Percentiles rank a stretch among this genome's conserved stretches.
These are phyloP conservation scores for Venustoraphidia nigricollis DNA, from an alignment of 2,888 invertebrate species.

Conservation along the genomic window DNA sequence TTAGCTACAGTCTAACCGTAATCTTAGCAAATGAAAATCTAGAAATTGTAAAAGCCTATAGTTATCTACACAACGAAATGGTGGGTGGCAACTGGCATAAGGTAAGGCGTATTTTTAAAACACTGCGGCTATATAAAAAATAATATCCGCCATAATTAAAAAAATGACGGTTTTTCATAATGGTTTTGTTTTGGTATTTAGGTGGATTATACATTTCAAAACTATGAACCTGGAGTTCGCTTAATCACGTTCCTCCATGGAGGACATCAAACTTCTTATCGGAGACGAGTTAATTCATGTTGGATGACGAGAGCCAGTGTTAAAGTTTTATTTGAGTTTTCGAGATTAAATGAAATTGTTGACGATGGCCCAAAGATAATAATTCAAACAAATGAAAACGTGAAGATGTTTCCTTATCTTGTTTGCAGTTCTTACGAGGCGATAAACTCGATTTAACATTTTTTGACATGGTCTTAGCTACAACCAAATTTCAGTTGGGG, in stretches of 20 bases:
- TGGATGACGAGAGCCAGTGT: constrained; percentile 46
- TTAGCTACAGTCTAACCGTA: constrained; percentile 23
- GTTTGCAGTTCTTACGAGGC: no score
- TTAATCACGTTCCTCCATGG: constrained; percentile 33
- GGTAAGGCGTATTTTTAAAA: constrained; percentile 13
- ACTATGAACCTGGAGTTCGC: constrained; percentile 34
- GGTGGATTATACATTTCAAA: constrained; percentile 31
- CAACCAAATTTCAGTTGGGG: no score
- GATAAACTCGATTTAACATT: no score
- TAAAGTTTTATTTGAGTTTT: constrained; percentile 21
- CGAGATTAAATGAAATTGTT: constrained; percentile 4
- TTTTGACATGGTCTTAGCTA: no score
- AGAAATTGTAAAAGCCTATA: constrained; percentile 13
- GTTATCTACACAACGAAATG: constrained; percentile 11
- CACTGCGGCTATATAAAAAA: no score
- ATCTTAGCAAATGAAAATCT: constrained; percentile 18
- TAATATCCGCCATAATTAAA: no score
- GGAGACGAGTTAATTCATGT: constrained; percentile 49
- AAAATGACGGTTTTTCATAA: background rate
- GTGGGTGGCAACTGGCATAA: constrained; percentile 23
- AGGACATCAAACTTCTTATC: constrained; percentile 42
- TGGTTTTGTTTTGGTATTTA: constrained; percentile 17
- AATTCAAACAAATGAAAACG: no score
- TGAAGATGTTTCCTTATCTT: no score
- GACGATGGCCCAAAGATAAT: no score